Conservation (phyloP, 2,888 invertebrate genomes). For the Clunio marinus region DNA sequence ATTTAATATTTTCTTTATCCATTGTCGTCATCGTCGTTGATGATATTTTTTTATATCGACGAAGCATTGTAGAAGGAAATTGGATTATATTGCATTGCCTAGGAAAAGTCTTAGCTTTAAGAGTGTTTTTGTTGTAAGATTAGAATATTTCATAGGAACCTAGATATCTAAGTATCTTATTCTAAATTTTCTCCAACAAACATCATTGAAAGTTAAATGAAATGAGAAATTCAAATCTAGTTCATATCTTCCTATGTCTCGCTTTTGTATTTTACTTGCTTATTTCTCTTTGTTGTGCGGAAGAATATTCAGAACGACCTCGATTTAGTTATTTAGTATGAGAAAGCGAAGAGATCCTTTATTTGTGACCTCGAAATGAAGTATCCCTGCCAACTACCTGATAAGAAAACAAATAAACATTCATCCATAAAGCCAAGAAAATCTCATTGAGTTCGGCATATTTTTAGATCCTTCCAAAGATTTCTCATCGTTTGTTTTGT, state of each 20-base stretch:
- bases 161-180: too few species aligned
- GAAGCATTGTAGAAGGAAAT: too few species aligned
- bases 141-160: too few species aligned
- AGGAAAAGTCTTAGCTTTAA: too few species aligned
- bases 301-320: not conserved
- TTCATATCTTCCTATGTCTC: not conserved
- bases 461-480: not conserved
- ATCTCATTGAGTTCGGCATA: not conserved
- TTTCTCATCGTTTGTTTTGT: not conserved
- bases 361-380: not conserved
- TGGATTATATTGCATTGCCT: too few species aligned
- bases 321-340: too few species aligned
- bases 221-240: not conserved
- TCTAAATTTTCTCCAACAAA: too few species aligned
- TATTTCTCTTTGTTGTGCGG: not conserved
- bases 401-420: not conserved
- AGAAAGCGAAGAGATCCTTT: constrained; percentile 1
- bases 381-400: not conserved
- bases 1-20: not conserved
- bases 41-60: too few species aligned
- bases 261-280: not conserved
- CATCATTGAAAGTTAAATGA: too few species aligned
- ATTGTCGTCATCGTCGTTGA: not conserved
- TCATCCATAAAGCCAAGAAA: too few species aligned
- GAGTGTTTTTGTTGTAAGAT: too few species aligned